Evolutionary conservation across 2,113 vertebrate genomes (phyloP), one percentile per base, ranked within the genome.

Genomic region (Rhea americana): DNA sequence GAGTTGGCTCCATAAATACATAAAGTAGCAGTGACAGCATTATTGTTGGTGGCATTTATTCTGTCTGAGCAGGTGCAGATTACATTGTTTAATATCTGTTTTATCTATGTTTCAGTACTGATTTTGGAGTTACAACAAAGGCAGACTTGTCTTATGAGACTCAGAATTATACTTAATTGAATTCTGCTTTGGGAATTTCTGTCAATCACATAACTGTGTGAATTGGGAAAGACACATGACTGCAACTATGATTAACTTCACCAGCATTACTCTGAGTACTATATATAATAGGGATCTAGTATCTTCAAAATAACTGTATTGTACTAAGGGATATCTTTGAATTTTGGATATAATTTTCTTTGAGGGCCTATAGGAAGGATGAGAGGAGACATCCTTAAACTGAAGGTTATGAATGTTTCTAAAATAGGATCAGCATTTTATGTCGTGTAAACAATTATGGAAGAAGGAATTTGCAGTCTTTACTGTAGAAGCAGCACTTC

Each of bases 131-230:
- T 91, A 82, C 96, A 95, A 94, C 77, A 96, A 92, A 96, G 74
- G 71, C 93, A 94, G 90, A 59, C 83, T 91, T 94, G 91, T 94
- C 92, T 96, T 93, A 89, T 16, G 92, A 93, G 93, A 95, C 91
- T 94, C 90, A 94, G 89, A 96, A 96, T 96, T 91, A 93, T 58
- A 91, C 86, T 93, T 96, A 96, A 96, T 96, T 95, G 91, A 92
- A 90, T 92, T 93, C 95, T 94, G 90, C 88, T 91, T 76, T 93
- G 94, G 85, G 94, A 96, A 74, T 88, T 94, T 91, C 90, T 95
- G 96, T 96, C 96, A 96, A 91, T 96, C 96, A 94, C 63, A 84
- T 70, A 82, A 75, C 26, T 76, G 73, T 1, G 3, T 95, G 83
- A 79, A 93, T 82, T 84, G 83, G 74, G 66, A 66, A 76, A 93